Conservation (phyloP, 2,888 invertebrate genomes). For the Silvanus unidentatus region DNA sequence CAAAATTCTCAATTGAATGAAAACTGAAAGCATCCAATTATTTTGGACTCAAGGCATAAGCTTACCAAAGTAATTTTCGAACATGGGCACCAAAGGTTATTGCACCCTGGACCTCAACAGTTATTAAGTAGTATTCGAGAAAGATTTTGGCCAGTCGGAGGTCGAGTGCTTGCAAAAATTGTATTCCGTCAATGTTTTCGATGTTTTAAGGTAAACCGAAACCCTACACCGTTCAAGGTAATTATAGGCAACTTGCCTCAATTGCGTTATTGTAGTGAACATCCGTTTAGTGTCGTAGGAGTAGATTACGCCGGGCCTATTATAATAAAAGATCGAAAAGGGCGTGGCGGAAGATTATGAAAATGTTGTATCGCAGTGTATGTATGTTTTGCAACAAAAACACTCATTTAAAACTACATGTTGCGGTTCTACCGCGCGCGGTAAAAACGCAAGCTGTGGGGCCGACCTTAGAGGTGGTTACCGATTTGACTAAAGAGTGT, state of each 20-base stretch:
- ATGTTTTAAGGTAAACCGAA: constrained; percentile 7
- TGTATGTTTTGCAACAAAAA: constrained; percentile 9
- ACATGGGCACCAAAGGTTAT: constrained; percentile 2
- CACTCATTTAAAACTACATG: no score
- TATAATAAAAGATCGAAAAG: constrained; percentile 1
- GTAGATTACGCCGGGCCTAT: constrained; percentile 14
- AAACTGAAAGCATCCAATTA: constrained; percentile 6
- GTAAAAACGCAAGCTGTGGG: no score
- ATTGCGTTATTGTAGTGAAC: background rate
- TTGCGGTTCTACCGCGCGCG: no score
- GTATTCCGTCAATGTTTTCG: constrained; percentile 1
- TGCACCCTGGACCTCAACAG: constrained; percentile 3
- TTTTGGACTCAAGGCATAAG: constrained; percentile 3
- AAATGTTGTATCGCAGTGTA: constrained; percentile 14
- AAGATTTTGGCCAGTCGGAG: constrained; percentile 4
- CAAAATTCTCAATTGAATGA: background rate
- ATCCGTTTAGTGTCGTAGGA: constrained; percentile 8
- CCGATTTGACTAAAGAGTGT: background rate
- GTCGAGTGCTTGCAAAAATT: constrained; percentile 5
- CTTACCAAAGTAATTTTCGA: constrained; percentile 5
- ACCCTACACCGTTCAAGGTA: background rate
- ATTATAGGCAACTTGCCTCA: constrained; percentile 11
- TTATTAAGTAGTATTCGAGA: constrained; percentile 6
- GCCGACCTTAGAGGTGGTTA: background rate
- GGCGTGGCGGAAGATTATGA: background rate